These are phyloP conservation scores for Dolichotis patagonum DNA, from an alignment of 2,113 vertebrate species.

Conservation along the genomic window DNA sequence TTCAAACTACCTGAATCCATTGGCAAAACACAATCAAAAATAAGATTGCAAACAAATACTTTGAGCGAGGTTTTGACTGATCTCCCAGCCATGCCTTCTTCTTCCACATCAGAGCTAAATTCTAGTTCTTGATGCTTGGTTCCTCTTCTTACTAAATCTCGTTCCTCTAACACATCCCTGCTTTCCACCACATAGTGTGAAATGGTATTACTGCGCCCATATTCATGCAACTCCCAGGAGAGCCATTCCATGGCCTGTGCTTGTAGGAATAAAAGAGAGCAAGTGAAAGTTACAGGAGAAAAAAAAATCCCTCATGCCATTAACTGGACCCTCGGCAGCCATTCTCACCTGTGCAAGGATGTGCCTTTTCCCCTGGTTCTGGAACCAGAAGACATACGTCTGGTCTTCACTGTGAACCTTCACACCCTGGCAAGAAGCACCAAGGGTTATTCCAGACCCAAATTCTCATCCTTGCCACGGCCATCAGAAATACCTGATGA, in stretches of 20 bases:
- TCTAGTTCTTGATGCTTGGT: not conserved
- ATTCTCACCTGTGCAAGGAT: constrained; percentile 60
- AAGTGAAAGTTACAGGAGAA: constrained; percentile 3
- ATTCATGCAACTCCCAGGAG: not conserved
- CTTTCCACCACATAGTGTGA: not conserved
- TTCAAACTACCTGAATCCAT: not conserved
- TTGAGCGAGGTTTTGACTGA: not conserved
- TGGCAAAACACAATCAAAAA: constrained; percentile 46
- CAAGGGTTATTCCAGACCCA: constrained; percentile 81
- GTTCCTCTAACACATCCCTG: not conserved
- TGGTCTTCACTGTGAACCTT: constrained; percentile 83
- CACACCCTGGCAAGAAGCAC: constrained; percentile 81
- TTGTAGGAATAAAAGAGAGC: constrained; percentile 38
- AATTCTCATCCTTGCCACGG: constrained; percentile 84
- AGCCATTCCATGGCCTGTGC: constrained; percentile 8
- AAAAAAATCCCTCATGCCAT: not conserved
- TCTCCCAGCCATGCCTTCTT: not conserved
- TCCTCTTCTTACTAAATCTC: not conserved
- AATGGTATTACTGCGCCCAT: not conserved
- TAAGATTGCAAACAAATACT: constrained; percentile 30
- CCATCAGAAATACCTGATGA: constrained; percentile 84
- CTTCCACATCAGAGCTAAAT: not conserved
- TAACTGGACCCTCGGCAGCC: constrained; percentile 65
- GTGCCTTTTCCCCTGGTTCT: constrained; percentile 69
- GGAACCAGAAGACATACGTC: constrained; percentile 78